Conservation (phyloP, 2,113 vertebrate species). For the Formicarius rufipectus region DNA sequence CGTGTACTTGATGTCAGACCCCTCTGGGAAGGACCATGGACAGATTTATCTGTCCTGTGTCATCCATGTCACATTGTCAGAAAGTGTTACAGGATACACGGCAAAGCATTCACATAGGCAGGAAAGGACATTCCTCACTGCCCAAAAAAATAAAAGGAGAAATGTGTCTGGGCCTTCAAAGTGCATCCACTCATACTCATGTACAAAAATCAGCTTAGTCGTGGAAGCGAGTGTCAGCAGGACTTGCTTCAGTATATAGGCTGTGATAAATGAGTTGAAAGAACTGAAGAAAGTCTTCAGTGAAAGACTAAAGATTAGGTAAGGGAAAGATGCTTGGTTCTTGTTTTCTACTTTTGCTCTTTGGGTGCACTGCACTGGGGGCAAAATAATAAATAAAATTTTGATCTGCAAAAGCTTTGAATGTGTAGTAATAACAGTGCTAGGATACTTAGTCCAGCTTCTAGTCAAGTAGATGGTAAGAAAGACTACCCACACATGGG, state of each 20-base stretch:
- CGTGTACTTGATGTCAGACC: not conserved
- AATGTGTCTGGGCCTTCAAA: not conserved
- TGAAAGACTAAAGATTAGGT: not conserved
- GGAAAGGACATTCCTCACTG: not conserved
- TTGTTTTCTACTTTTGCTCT: not conserved
- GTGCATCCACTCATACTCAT: not conserved
- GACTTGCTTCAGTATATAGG: not conserved
- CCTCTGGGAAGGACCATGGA: not conserved
- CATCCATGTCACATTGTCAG: constrained; percentile 2
- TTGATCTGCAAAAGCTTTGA: not conserved
- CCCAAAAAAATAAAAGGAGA: not conserved
- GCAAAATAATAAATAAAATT: not conserved
- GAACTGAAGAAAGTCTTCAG: not conserved
- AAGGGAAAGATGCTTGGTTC: not conserved
- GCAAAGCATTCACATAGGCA: not conserved
- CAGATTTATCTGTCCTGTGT: not conserved
- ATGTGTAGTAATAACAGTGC: not conserved
- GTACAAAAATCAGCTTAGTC: not conserved
- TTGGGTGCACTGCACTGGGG: not conserved
- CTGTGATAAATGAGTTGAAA: not conserved
- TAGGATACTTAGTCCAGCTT: not conserved
- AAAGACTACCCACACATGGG: not conserved
- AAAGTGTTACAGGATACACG: not conserved
- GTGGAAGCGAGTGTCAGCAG: not conserved
- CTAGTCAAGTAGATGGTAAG: not conserved